A percentile compares a stretch with the other conserved stretches of the same genome.
Conservation (phyloP, 2,797 vertebrate species). For the Diceros bicornis region DNA sequence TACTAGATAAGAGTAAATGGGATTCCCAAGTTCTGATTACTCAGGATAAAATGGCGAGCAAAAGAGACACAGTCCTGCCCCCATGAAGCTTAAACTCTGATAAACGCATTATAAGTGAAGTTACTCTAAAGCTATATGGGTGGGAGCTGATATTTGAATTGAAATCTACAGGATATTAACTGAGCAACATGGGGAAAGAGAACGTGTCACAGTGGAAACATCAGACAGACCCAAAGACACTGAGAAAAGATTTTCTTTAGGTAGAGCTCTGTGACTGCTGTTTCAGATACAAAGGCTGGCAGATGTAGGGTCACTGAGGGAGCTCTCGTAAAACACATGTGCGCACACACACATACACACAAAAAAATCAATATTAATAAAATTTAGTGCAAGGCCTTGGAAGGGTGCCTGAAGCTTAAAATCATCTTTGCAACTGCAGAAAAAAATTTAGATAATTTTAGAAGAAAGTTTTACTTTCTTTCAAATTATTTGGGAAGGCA, state of each 20-base stretch:
- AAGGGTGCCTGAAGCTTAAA: neutral
- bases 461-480: neutral
- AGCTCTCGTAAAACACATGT: neutral
- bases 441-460: neutral
- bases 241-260: neutral
- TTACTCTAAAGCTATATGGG: neutral
- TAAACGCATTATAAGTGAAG: neutral
- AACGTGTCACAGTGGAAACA: neutral
- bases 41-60: neutral
- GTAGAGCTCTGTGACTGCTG: neutral
- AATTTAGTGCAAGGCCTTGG: neutral
- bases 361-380: neutral
- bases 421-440: neutral
- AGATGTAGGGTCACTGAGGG: neutral
- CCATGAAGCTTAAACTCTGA: slow-evolving; percentile 23
- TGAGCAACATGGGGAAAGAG: neutral
- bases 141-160: neutral
- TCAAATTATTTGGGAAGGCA: neutral
- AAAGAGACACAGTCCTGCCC: neutral
- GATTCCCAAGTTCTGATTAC: neutral
- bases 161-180: neutral
- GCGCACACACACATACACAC: neutral
- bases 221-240: neutral
- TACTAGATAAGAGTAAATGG: neutral
- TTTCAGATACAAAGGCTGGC: neutral